A percentile compares a stretch with the other conserved stretches of the same genome.
Evolutionary conservation across 2,113 vertebrate species (phyloP).

Genomic region (Brachypodius melanocephalos): DNA sequence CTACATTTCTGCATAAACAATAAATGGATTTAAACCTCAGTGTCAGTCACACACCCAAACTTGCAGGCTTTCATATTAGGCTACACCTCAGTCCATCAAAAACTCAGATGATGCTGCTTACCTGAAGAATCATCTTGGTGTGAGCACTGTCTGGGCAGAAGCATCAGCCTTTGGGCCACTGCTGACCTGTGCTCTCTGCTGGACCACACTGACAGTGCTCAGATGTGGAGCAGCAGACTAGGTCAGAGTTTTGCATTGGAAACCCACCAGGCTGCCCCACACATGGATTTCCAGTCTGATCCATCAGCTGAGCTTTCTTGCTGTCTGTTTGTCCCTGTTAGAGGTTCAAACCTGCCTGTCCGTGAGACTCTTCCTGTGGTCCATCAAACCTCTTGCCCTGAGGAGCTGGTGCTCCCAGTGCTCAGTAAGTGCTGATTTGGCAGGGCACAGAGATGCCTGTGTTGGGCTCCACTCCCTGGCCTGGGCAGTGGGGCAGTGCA

Average conservation of each 20-base stretch:
- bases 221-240: accelerated
- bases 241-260: not conserved
- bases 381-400: not conserved
- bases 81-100: not conserved
- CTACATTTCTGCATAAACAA: not conserved
- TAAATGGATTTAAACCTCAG: not conserved
- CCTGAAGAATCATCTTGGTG: not conserved
- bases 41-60: not conserved
- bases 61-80: not conserved
- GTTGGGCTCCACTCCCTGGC: not conserved
- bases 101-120: not conserved
- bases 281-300: not conserved
- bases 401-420: not conserved
- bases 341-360: not conserved
- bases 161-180: accelerated
- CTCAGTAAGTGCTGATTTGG: not conserved
- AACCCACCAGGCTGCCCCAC: not conserved
- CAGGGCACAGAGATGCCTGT: accelerated
- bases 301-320: not conserved
- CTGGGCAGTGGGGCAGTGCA: not conserved
- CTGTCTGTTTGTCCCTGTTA: not conserved
- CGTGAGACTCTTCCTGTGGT: accelerated
- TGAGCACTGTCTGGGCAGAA: not conserved
- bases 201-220: not conserved
- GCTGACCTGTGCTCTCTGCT: not conserved